These are phyloP conservation scores for Aspidapion aeneum DNA, from an alignment of 2,888 invertebrate genomes.

Conservation along the genomic window DNA sequence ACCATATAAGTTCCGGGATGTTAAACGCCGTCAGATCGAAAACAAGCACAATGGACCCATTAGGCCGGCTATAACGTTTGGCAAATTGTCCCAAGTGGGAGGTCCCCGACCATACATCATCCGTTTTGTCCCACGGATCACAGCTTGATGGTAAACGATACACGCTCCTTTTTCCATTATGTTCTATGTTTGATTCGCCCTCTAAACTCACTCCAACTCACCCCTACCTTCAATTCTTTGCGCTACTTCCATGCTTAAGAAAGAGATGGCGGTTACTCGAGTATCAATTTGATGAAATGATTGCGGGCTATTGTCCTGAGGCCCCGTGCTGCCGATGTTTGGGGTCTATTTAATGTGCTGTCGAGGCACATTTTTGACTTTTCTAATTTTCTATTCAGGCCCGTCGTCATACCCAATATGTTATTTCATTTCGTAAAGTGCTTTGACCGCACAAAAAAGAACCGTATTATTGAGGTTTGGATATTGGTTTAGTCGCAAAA, in stretches of 20 bases:
- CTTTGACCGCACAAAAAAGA: neutral
- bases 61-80: conserved; percentile 49
- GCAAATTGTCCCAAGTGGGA: conserved; percentile 50
- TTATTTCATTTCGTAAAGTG: neutral
- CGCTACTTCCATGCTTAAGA: neutral
- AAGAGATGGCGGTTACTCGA: neutral
- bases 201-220: neutral
- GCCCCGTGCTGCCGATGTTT: neutral
- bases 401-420: neutral
- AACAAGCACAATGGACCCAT: conserved; percentile 48
- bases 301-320: neutral
- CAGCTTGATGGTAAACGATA: conserved; percentile 37
- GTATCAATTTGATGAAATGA: neutral
- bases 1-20: conserved; percentile 21
- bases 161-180: conserved; percentile 25
- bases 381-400: neutral
- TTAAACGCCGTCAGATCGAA: conserved; percentile 18
- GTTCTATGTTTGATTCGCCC: neutral
- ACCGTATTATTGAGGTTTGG: neutral
- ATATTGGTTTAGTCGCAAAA: neutral
- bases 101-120: conserved; percentile 46
- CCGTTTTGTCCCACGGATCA: conserved; percentile 43
- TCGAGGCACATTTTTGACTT: conserved; percentile 2
- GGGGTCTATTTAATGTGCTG: conserved; percentile 1
- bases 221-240: neutral